Evolutionary conservation across 2,113 vertebrate species (phyloP).

Genomic region (Xiphophorus couchianus): DNA sequence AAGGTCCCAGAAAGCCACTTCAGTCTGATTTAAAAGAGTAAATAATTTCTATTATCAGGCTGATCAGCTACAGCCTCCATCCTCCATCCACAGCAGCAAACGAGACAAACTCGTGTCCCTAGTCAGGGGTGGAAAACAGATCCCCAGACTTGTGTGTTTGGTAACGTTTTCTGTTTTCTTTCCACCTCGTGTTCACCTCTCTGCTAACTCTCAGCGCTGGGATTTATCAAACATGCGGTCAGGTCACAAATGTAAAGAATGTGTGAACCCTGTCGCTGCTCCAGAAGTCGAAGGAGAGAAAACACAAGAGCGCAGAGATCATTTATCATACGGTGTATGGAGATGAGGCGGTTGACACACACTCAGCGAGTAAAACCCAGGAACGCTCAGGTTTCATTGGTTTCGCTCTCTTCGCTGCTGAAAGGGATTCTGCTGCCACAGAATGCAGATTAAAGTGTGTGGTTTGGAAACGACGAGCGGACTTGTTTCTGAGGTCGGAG

Average conservation of each 20-base stretch:
- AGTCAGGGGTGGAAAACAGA: neutral
- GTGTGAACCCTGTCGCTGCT: neutral
- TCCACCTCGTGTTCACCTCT: neutral
- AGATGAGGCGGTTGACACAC: constrained; percentile 7
- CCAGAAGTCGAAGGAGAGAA: constrained; percentile 19
- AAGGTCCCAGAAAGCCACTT: no score
- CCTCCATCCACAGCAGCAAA: no score
- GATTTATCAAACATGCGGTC: neutral
- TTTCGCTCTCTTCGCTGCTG: constrained; percentile 13
- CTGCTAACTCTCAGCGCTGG: neutral
- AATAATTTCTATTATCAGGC: no score
- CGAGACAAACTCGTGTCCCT: no score
- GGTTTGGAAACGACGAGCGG: constrained; percentile 23
- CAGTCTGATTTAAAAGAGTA: no score
- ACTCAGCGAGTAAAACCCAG: neutral
- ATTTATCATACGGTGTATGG: constrained; percentile 12
- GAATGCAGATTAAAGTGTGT: constrained; percentile 20
- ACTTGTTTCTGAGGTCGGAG: neutral
- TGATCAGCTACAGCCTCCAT: neutral
- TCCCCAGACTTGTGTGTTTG: neutral
- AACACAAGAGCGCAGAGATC: neutral
- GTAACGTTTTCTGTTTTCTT: neutral
- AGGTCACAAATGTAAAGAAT: neutral
- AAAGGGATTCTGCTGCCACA: constrained; percentile 3
- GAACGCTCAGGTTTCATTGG: neutral